Conservation (phyloP, 2,113 vertebrate species). For the Theropithecus gelada region DNA sequence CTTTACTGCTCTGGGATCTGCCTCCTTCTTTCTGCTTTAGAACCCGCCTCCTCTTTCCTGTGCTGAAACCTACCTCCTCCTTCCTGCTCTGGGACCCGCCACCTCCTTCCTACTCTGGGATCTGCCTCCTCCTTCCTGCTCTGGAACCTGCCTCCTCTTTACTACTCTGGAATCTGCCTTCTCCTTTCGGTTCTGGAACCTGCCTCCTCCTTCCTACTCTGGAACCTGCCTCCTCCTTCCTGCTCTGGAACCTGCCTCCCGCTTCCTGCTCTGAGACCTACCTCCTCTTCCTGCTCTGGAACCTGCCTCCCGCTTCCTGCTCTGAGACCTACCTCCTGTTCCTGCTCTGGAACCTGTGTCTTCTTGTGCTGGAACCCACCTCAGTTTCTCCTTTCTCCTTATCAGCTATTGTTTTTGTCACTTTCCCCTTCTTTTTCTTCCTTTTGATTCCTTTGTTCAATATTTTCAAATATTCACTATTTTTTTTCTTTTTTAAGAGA, state of each 20-base stretch:
- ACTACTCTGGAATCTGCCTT: not conserved
- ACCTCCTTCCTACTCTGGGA: too few species aligned
- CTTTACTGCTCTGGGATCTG: not conserved
- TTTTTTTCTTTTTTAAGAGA: not conserved
- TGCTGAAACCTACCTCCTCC: too few species aligned
- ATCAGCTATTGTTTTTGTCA: not conserved
- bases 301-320: fast-evolving
- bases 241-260: fast-evolving
- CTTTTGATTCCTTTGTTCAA: not conserved
- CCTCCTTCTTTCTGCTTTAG: too few species aligned
- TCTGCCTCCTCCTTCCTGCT: too few species aligned
- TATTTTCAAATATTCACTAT: not conserved
- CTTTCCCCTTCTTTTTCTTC: not conserved
- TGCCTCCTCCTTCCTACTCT: fast-evolving
- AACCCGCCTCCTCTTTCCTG: too few species aligned
- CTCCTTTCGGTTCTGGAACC: not conserved
- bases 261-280: fast-evolving
- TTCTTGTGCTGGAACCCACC: not conserved
- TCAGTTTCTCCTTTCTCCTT: not conserved
- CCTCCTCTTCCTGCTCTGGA: not conserved
- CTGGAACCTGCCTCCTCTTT: not conserved
- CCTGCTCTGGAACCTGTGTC: too few species aligned
- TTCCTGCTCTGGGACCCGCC: too few species aligned
- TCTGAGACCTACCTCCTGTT: too few species aligned
- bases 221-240: fast-evolving